Percentiles rank a stretch among this genome's conserved stretches.
Conservation (phyloP, 2,888 invertebrate genomes). For the Chaetoderma sp. region DNA sequence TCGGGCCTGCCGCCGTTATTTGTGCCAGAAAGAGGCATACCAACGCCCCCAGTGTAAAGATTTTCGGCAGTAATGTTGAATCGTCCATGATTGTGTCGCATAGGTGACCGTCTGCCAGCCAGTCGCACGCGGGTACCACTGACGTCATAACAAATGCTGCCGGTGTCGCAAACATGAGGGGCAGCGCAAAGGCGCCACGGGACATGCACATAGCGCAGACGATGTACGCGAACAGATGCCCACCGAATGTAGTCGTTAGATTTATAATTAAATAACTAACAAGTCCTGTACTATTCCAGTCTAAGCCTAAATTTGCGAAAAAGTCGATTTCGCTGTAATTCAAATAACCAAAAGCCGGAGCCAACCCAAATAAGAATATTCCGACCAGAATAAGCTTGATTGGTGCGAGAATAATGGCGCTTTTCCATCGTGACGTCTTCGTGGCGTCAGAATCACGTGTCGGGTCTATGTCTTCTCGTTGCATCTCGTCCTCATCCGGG, state of each 20-base stretch:
- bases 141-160: constrained; percentile 36
- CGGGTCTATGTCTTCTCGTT: too few species aligned
- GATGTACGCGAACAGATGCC: constrained; percentile 41
- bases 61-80: too few species aligned
- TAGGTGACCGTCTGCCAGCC: too few species aligned
- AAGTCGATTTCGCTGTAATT: not conserved
- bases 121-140: constrained; percentile 23
- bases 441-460: not conserved
- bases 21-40: constrained; percentile 42
- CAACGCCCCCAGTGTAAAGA: constrained; percentile 20
- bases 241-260: constrained; percentile 29
- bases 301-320: too few species aligned
- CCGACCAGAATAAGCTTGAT: not conserved
- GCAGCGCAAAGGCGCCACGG: constrained; percentile 48
- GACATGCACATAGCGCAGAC: constrained; percentile 57
- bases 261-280: constrained; percentile 35
- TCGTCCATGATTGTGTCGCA: too few species aligned
- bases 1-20: constrained; percentile 39
- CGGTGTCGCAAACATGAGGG: constrained; percentile 48
- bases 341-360: not conserved
- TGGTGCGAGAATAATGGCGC: not conserved
- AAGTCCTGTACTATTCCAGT: not conserved
- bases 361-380: not conserved
- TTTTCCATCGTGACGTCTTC: not conserved
- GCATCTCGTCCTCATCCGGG: too few species aligned